Evolutionary conservation across 2,797 vertebrate genomes (phyloP).

Genomic region (Catharus ustulatus): DNA sequence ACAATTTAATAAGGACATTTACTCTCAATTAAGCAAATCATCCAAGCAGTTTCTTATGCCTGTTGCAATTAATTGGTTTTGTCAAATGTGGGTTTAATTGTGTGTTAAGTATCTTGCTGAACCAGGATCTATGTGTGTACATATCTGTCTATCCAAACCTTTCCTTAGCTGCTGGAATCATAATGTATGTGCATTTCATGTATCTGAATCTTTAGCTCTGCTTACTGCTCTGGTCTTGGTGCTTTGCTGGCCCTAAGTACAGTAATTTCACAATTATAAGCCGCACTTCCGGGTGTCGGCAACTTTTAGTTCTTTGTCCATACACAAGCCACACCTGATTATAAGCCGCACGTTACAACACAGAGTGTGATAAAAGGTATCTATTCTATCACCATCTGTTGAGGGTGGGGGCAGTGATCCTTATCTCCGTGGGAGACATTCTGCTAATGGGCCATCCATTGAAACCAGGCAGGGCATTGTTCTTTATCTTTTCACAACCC

Average conservation of each 20-base stretch:
- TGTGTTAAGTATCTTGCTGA: conserved; percentile 25
- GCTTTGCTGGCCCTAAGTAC: not conserved
- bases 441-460: no score
- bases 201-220: not conserved
- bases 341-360: no score
- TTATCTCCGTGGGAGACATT: no score
- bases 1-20: conserved; percentile 58
- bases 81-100: conserved; percentile 12
- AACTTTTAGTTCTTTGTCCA: no score
- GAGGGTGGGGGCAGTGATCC: no score
- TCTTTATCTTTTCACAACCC: no score
- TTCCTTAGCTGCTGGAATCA: not conserved
- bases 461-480: no score
- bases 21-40: conserved; percentile 63
- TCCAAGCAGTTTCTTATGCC: not conserved
- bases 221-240: not conserved
- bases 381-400: no score
- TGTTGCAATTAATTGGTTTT: conserved; percentile 33
- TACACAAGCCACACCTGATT: no score
- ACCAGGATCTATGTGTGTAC: not conserved
- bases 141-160: not conserved
- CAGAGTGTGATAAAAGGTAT: no score
- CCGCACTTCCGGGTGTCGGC: no score
- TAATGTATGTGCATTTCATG: not conserved
- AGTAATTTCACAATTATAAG: no score